Evolutionary conservation across 2,888 invertebrate species (phyloP).

Genomic region (Brenthis hecate): DNA sequence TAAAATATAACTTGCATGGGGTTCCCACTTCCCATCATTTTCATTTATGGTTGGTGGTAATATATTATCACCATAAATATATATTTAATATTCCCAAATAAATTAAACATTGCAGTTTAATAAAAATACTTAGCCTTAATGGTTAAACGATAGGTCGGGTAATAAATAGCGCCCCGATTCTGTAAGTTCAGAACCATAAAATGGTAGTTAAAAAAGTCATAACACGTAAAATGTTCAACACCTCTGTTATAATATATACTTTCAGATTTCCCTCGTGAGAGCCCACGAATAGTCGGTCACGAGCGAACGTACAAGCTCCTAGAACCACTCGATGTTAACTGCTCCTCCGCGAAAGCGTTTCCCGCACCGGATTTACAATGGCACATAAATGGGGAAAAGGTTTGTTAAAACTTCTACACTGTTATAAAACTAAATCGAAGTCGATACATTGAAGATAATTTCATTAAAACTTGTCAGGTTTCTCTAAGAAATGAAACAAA

Average conservation of each 20-base stretch:
- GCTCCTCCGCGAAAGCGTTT: slow-evolving; percentile 70
- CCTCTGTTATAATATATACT: slow-evolving; percentile 31
- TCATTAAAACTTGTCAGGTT: too few relatives aligned
- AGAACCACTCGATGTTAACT: slow-evolving; percentile 70
- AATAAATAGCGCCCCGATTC: too few relatives aligned
- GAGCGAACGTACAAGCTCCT: slow-evolving; percentile 57
- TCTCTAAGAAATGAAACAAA: too few relatives aligned
- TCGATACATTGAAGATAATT: not conserved
- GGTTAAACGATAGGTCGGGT: too few relatives aligned
- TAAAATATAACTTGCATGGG: too few relatives aligned
- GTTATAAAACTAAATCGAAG: not conserved
- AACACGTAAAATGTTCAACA: slow-evolving; percentile 8
- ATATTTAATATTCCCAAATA: too few relatives aligned
- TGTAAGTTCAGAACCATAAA: slow-evolving; percentile 14
- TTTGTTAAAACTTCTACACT: slow-evolving; percentile 36
- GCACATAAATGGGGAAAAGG: slow-evolving; percentile 72
- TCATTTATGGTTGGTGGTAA: too few relatives aligned
- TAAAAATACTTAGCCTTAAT: too few relatives aligned
- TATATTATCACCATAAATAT: too few relatives aligned
- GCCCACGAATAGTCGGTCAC: slow-evolving; percentile 68
- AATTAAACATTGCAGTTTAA: too few relatives aligned
- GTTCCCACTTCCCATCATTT: too few relatives aligned
- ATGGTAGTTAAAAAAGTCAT: not conserved
- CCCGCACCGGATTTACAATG: slow-evolving; percentile 74
- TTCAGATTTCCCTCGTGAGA: slow-evolving; percentile 73